Conservation (phyloP, 2,888 invertebrate species). For the Drosophila monieri region DNA sequence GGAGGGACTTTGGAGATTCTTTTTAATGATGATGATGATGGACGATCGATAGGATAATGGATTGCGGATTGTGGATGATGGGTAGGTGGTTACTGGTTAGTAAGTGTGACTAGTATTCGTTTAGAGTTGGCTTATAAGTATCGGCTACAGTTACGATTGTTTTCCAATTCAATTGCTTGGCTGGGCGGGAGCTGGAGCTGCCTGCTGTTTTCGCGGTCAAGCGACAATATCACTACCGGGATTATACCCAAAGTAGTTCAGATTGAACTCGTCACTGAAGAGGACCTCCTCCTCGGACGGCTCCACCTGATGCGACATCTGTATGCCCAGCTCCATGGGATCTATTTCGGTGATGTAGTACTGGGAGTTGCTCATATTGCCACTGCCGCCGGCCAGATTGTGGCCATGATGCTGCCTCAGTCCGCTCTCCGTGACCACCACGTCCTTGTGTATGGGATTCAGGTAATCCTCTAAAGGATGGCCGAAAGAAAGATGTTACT, state of each 20-base stretch:
- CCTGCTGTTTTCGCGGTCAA: slow-evolving; percentile 77
- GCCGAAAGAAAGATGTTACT: no score
- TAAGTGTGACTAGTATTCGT: slow-evolving; percentile 72
- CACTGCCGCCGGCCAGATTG: slow-evolving; percentile 25
- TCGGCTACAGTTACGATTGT: slow-evolving; percentile 46
- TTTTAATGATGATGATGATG: neutral
- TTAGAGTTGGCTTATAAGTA: slow-evolving; percentile 74
- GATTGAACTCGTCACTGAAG: slow-evolving; percentile 84
- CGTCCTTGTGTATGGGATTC: slow-evolving; percentile 90
- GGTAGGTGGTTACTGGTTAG: slow-evolving; percentile 63
- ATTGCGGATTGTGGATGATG: slow-evolving; percentile 6
- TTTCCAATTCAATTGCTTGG: slow-evolving; percentile 35
- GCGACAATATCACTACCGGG: slow-evolving; percentile 83
- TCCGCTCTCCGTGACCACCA: slow-evolving; percentile 90
- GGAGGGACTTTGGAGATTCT: neutral
- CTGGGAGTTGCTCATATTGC: slow-evolving; percentile 63
- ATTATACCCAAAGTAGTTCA: slow-evolving; percentile 84
- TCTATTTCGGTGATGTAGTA: slow-evolving; percentile 84
- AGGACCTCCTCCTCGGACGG: slow-evolving; percentile 82
- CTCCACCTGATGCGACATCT: slow-evolving; percentile 80
- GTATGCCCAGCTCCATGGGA: slow-evolving; percentile 84
- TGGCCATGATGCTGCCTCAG: slow-evolving; percentile 81
- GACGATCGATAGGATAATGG: neutral
- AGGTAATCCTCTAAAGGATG: slow-evolving; percentile 85
- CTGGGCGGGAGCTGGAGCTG: slow-evolving; percentile 39